Evolutionary conservation across 2,888 invertebrate genomes (phyloP), one percentile per base, ranked within the genome.

Genomic region (Thymelicus sylvestris): DNA sequence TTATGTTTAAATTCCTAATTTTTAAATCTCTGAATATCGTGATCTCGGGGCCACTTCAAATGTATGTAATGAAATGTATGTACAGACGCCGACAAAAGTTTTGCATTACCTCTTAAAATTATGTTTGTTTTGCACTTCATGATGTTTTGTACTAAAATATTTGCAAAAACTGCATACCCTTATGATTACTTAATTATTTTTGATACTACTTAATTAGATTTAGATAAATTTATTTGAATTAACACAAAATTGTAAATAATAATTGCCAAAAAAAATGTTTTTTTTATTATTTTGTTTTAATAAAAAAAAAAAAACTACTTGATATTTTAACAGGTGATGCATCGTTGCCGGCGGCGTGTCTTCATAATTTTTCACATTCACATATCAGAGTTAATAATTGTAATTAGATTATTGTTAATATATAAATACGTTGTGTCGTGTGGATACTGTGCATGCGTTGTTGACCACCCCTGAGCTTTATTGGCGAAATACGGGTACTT

Each of bases 321-420:
- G 7, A 52, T 15, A 19, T 15, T 19, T 44, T 66, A 61, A 61
- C 65, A 66, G 70, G 19, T 13, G 13, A 50, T 31, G 60, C 38
- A 31, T 59, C 13, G 7, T 12, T 44, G 52, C n/a, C n/a, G 59
- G 59, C 50, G 65, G 38, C 52, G 60, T 60, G 60, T 64, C 59
- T 66, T 50, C 84, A 83, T 84, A 80, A 83, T 82, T 79, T 77
- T 83, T 83, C 83, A 83, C 82, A 83, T 80, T 88, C 86, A 92
- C 93, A 93, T 93, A 93, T 92, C 93, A 93, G 81, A 85, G 84
- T 88, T 86, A 78, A 80, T 86, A 78, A 80, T 80, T 86, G 83
- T 88, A 86, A 83, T 86, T 87, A 87, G 75, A 74, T 72, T 80
- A 71, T 66, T 66, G 59, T 71, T 66, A 65, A 70, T 70, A 52